Evolutionary conservation across 1,140 invertebrate species (phyloP), one percentile per base, ranked within the genome.

Genomic region (Pogonomyrmex barbatus): DNA sequence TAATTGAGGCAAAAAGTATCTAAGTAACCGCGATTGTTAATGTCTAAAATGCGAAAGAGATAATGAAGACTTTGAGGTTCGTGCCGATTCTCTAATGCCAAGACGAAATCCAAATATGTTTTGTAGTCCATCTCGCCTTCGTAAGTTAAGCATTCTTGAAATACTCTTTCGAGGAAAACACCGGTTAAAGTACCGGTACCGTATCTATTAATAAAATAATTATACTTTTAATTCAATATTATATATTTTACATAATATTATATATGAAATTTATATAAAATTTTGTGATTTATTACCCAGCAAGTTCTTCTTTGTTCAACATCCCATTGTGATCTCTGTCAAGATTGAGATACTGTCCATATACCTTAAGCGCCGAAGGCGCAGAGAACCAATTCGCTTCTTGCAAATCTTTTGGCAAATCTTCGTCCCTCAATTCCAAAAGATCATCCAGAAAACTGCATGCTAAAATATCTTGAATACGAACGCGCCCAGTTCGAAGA

Each of bases 41-140:
- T 97, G 95, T 99, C 99, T 12, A 99, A 95, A 86, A 99, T 98
- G 63, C 97, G 95, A 93, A 99, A 99, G 60, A 99, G 95, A 94
- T 99, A 99, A 70, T 98, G 97, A 33, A 99, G 94, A 1, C 98
- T 97, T 91, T 99, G 98, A 0, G 98, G 98, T 93, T 99, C 98
- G 83, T 97, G 96, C 33, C 98, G 96, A 95, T 99, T 99, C 94
- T 99, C 98, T 86, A 99, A 94, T 0, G 99, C 99, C 42, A 99
- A 95, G 0, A 99, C 98, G 95, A 99, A 98, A 93, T 99, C 98
- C 30, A 99, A 94, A 94, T 99, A 99, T 0, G 98, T 98, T 95
- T 99, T 99, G 94, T 99, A 99, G 94, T 99, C 99, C 97, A 99
- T 99, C 96, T 99, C 98, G 8, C 98, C 98, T 91, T 98, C 97